Percentiles rank a stretch among this genome's conserved stretches.
Conservation (phyloP, 2,888 invertebrate species). For the Nomada ferruginata region DNA sequence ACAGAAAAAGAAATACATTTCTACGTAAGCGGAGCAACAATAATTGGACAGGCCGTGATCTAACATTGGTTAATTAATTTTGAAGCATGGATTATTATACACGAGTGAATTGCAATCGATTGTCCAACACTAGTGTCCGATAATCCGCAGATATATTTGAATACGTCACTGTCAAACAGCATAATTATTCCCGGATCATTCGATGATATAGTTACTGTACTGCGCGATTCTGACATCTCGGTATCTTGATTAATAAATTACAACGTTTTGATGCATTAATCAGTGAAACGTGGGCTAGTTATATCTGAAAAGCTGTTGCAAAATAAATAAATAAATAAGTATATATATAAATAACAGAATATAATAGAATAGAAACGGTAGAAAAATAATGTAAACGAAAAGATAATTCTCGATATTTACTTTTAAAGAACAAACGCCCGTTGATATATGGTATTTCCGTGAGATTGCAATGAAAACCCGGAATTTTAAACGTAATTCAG, state of each 20-base stretch:
- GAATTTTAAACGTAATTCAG: conserved; percentile 29
- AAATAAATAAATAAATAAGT: too few relatives aligned
- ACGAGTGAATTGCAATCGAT: conserved; percentile 15
- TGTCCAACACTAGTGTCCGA: conserved; percentile 37
- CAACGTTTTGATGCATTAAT: too few relatives aligned
- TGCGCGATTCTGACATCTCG: too few relatives aligned
- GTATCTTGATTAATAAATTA: too few relatives aligned
- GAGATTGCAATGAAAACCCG: neutral
- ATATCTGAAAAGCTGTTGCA: too few relatives aligned
- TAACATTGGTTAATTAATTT: neutral
- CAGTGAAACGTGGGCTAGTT: too few relatives aligned
- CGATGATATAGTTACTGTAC: neutral
- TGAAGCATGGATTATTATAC: neutral
- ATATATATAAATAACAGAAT: too few relatives aligned
- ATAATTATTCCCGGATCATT: neutral
- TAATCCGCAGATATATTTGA: conserved; percentile 42
- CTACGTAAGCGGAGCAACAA: neutral
- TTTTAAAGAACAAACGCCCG: neutral
- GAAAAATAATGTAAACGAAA: conserved; percentile 6
- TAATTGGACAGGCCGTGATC: neutral
- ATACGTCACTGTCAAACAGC: neutral
- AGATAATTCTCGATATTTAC: neutral
- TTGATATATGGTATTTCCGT: neutral
- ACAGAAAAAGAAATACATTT: neutral
- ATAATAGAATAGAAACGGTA: neutral